phyloP scores from a whole-genome alignment of 1,140 invertebrate genomes.

The Brachionus plicatilis region DNA sequence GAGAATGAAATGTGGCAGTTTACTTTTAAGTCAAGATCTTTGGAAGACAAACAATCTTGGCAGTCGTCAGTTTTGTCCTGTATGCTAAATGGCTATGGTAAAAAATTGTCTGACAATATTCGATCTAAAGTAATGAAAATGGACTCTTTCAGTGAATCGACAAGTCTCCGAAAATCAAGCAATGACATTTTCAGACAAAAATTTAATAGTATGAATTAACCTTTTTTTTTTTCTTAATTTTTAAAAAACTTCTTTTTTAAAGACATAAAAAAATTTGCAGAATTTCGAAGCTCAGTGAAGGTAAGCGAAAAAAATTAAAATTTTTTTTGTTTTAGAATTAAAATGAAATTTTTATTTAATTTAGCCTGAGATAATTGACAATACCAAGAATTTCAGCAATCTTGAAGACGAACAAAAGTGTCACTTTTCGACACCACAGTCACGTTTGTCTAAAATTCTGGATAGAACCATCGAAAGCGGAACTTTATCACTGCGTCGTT shows the following conservation, averaged over 20 bases:
- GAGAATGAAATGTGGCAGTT: slow-evolving; percentile 30
- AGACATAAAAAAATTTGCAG: background rate
- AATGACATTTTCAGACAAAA: slow-evolving; percentile 34
- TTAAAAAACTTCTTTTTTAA: background rate
- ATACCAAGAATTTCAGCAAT: background rate
- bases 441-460: background rate
- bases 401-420: background rate
- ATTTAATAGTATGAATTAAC: background rate
- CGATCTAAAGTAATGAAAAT: slow-evolving; percentile 27
- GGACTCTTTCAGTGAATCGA: background rate
- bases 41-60: slow-evolving; percentile 30
- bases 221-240: background rate
- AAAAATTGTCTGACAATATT: slow-evolving; percentile 24
- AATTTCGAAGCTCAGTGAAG: background rate
- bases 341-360: background rate
- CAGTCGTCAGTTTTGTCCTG: slow-evolving; percentile 25
- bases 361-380: background rate
- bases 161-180: background rate
- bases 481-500: background rate
- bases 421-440: slow-evolving; percentile 2
- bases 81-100: slow-evolving; percentile 39
- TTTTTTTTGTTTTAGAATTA: background rate
- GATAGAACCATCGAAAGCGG: slow-evolving; percentile 5
- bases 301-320: background rate
- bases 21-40: slow-evolving; percentile 27